Percentiles rank a stretch among this genome's conserved stretches.
Evolutionary conservation across 2,113 vertebrate species (phyloP).

Genomic region (human (Homo sapiens)): DNA sequence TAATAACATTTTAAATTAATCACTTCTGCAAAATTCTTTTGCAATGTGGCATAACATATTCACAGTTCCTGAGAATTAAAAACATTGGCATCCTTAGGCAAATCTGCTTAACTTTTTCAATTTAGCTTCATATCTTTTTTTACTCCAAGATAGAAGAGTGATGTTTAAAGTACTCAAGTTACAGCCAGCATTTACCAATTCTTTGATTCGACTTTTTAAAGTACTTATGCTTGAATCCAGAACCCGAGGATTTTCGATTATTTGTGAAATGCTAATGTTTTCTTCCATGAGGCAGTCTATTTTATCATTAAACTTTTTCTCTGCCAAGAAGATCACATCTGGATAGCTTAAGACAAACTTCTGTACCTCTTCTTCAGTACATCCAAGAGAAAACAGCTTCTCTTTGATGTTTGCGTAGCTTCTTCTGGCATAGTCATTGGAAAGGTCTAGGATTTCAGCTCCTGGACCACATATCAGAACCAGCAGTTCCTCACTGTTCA

Average conservation of each 20-base stretch:
- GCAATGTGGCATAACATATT: not conserved
- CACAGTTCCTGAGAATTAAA: not conserved
- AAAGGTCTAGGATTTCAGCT: conserved; percentile 84
- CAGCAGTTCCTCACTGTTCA: conserved; percentile 83
- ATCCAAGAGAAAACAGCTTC: conserved; percentile 81
- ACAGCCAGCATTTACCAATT: conserved; percentile 81
- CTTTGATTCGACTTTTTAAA: conserved; percentile 81
- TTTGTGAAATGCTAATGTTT: conserved; percentile 82
- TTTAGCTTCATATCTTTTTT: conserved; percentile 84
- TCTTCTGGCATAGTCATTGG: conserved; percentile 82
- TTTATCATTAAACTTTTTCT: conserved; percentile 83
- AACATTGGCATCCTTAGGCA: not conserved
- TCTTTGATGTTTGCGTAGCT: conserved; percentile 81
- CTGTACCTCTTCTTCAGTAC: conserved; percentile 72
- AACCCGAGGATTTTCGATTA: conserved; percentile 82
- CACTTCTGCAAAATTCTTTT: not conserved
- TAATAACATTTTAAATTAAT: not conserved
- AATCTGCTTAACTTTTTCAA: conserved; percentile 77
- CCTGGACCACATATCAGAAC: conserved; percentile 81
- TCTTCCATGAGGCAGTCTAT: conserved; percentile 83
- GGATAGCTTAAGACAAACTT: conserved; percentile 81
- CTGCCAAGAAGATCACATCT: conserved; percentile 80
- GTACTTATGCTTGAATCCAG: conserved; percentile 83
- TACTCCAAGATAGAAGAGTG: conserved; percentile 81
- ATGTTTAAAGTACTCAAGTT: conserved; percentile 86